These are phyloP conservation scores for Dione vanillae DNA, from an alignment of 2,888 invertebrate species.

Conservation along the genomic window DNA sequence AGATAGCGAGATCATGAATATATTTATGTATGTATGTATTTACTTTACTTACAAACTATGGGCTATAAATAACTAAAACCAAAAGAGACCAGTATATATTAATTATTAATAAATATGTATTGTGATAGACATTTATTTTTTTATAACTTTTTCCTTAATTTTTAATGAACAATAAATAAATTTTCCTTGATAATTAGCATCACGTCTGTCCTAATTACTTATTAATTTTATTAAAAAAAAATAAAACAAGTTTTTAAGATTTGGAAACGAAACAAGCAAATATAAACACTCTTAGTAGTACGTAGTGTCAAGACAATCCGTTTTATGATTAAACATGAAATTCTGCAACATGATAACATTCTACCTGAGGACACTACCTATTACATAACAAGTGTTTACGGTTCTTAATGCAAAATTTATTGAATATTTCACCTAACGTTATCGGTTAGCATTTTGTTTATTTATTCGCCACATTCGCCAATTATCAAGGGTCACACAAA, in stretches of 20 bases:
- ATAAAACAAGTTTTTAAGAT: no score
- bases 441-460: conserved; percentile 9
- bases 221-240: no score
- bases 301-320: no score
- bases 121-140: no score
- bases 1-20: conserved; percentile 23
- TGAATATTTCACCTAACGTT: neutral
- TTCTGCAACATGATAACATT: conserved; percentile 3
- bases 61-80: neutral
- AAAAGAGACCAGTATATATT: neutral
- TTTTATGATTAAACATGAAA: neutral
- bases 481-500: neutral
- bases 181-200: no score
- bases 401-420: neutral
- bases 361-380: conserved; percentile 10
- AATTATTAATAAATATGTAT: no score
- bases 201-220: no score
- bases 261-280: no score
- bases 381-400: conserved; percentile 6
- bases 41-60: neutral
- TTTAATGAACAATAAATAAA: no score
- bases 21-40: neutral
- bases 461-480: neutral
- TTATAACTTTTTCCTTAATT: no score
- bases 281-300: neutral